Evolutionary conservation across 2,797 vertebrate species (phyloP).

Genomic region (Corythornis leucogaster): DNA sequence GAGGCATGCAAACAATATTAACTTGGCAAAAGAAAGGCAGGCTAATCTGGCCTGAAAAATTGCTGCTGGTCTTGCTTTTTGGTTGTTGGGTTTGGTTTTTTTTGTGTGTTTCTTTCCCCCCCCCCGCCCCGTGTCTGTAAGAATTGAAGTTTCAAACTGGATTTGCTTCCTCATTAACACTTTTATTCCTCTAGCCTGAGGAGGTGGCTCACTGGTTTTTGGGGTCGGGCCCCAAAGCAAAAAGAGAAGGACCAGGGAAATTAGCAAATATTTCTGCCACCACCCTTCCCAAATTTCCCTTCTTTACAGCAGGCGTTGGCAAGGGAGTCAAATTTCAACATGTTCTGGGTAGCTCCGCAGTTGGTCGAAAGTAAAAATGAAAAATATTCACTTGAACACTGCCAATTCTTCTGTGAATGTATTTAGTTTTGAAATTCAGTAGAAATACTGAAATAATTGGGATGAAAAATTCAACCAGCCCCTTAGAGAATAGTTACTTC

Average conservation of each 20-base stretch:
- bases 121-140: background rate
- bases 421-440: conserved; percentile 36
- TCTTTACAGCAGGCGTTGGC: conserved; percentile 28
- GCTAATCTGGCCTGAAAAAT: conserved; percentile 14
- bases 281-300: conserved; percentile 22
- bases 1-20: conserved; percentile 43
- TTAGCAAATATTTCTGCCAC: conserved; percentile 9
- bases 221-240: background rate
- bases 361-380: conserved; percentile 67
- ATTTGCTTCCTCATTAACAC: conserved; percentile 32
- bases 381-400: conserved; percentile 19
- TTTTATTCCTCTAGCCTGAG: background rate
- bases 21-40: background rate
- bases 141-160: background rate
- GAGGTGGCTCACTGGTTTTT: background rate
- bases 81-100: no score
- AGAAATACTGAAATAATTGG: conserved; percentile 62
- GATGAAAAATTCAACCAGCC: conserved; percentile 36
- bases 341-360: conserved; percentile 51
- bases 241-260: conserved; percentile 7
- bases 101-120: no score
- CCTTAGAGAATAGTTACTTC: conserved; percentile 41
- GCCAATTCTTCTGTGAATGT: conserved; percentile 36
- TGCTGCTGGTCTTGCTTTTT: background rate
- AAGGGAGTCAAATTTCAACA: conserved; percentile 48